Base-by-base conservation (phyloP, 2,888 invertebrate species). In the Leucophenga montana region DNA sequence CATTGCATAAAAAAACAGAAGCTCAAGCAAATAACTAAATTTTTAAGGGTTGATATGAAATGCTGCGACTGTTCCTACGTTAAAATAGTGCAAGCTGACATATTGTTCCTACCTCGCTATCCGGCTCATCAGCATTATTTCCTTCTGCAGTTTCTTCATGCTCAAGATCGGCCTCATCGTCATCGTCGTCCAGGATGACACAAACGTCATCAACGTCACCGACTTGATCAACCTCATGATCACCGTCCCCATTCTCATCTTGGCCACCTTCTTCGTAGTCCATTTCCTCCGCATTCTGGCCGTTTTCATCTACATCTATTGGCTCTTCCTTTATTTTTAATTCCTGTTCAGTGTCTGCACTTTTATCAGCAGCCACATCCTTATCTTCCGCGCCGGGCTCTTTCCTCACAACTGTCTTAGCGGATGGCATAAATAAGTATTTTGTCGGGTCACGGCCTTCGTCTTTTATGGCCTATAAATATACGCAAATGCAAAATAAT, bases 361-460 rank as follows among this genome's bases (percentile, higher is more conserved):
- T 39, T 39, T 57, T 68, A 39, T 14, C 33, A n/a, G 14, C 33
- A 1, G 16, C 11, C 5, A 39, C 11, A 5, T n/a, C 18, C n/a
- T n/a, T 20, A 16, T n/a, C 39, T 14, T 2, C 5, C 2, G 61
- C 2, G 3, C 6, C 39, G 5, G 31, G 33, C 4, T n/a, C 61
- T n/a, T 57, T 67, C 68, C 8, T 61, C 16, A 66, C 11, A 57
- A 73, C 67, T 56, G 53, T 13, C 14, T 39, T 62, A 6, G 14
- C 66, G n/a, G 68, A 69, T 16, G 73, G 48, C 33, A 92, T 91
- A 88, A 95, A 94, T 54, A 92, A 86, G 86, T 91, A 93, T 33
- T 92, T 93, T 9, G 92, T 92, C 1, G 95, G 94, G 90, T 96
- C 92, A 71, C 92, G 89, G 3, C 94, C 94, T 86, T 94, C 93